These are phyloP conservation scores for Typhlomys cinereus DNA, from an alignment of 2,113 vertebrate species.

Conservation along the genomic window DNA sequence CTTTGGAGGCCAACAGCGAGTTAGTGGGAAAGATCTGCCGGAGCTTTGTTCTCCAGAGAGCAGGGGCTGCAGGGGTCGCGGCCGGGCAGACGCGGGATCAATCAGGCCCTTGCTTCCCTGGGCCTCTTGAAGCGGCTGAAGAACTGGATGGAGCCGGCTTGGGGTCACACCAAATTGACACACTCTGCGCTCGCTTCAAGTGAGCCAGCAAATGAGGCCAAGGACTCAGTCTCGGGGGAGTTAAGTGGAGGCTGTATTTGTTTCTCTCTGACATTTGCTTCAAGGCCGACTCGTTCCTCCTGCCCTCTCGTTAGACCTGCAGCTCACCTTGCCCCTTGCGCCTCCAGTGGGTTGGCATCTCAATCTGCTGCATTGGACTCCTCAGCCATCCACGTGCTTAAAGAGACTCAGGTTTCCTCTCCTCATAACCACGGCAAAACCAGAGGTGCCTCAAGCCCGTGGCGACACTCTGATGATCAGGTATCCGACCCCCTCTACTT, in stretches of 20 bases:
- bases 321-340: slow-evolving; percentile 22
- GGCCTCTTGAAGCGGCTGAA: neutral
- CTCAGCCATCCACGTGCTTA: neutral
- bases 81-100: neutral
- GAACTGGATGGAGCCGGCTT: neutral
- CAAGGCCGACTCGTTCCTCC: neutral
- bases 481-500: neutral
- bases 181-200: neutral
- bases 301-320: neutral
- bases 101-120: neutral
- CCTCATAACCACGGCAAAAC: neutral
- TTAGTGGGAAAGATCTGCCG: neutral
- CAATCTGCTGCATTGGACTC: neutral
- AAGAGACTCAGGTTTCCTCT: slow-evolving; percentile 31
- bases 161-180: neutral
- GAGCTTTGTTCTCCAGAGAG: neutral
- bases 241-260: neutral
- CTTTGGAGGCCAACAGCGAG: neutral
- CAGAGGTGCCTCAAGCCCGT: neutral
- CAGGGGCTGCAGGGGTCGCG: neutral
- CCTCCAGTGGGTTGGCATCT: slow-evolving; percentile 18
- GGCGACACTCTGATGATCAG: neutral
- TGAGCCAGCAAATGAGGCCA: neutral
- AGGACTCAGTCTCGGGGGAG: neutral
- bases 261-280: slow-evolving; percentile 16